Percentiles rank a stretch among this genome's conserved stretches.
Conservation (phyloP, 2,888 invertebrate genomes). For the Pediacus dermestoides region DNA sequence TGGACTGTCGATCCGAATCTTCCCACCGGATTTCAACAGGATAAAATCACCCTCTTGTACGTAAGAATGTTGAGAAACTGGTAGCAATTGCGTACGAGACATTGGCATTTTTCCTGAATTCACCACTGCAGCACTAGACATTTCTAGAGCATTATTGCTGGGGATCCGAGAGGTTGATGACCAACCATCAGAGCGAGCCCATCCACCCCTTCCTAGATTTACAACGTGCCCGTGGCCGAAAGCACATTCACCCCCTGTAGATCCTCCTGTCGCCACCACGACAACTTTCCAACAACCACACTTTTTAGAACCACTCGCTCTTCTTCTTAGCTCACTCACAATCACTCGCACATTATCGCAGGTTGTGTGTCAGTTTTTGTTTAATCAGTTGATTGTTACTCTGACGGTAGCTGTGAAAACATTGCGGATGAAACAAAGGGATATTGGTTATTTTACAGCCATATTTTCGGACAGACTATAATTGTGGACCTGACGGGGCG, state of each 20-base stretch:
- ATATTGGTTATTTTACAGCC: constrained; percentile 50
- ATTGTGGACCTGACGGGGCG: too few relatives aligned
- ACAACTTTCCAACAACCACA: too few relatives aligned
- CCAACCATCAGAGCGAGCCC: constrained; percentile 44
- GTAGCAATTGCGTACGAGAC: constrained; percentile 52
- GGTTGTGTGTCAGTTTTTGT: too few relatives aligned
- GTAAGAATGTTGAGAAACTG: constrained; percentile 45
- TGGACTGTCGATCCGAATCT: constrained; percentile 47
- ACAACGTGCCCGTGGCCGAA: constrained; percentile 22
- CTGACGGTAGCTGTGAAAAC: constrained; percentile 42
- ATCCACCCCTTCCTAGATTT: constrained; percentile 25
- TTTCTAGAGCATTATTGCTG: constrained; percentile 39
- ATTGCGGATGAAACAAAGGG: constrained; percentile 48
- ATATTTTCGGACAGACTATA: constrained; percentile 44
- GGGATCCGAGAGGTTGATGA: constrained; percentile 41
- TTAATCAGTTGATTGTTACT: too few relatives aligned
- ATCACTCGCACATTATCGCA: too few relatives aligned
- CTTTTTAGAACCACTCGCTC: constrained; percentile 19
- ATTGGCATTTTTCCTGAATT: constrained; percentile 44
- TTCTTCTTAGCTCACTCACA: too few relatives aligned
- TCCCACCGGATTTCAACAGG: constrained; percentile 36
- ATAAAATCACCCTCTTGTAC: constrained; percentile 48
- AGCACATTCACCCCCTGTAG: constrained; percentile 35
- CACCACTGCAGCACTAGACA: constrained; percentile 49
- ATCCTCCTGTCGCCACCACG: constrained; percentile 26